Evolutionary conservation across 2,888 invertebrate species (phyloP), one percentile per base, ranked within the genome.

Genomic region (Gordius sp.): DNA sequence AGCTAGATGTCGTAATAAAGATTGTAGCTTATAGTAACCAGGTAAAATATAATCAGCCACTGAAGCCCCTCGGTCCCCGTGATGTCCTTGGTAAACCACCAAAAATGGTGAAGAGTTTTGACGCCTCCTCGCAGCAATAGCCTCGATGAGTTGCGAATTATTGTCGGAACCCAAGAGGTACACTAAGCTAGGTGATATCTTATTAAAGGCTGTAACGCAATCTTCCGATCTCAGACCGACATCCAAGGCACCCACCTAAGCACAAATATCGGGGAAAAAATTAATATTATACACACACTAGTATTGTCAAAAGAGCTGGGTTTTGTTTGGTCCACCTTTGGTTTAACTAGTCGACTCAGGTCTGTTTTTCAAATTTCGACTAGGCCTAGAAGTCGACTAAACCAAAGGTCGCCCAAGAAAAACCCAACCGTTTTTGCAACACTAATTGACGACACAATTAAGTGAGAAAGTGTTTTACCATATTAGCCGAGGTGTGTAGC

Each of bases 101-200:
- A n/a, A n/a, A n/a, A 25, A 16, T 25, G 57, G 23, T 2, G 2
- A 2, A 25, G 18, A 8, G 20, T 28, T 26, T 24, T 2, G 8
- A 13, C n/a, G n/a, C 20, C 20, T 47, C 4, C 20, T 18, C 20
- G 8, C 4, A 4, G 4, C n/a, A 4, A 47, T 8, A 47, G 16
- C 20, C 4, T 20, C 4, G 4, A 47, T 18, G 4, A 47, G 20
- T n/a, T 47, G 16, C 79, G 59, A 97, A 76, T 61, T 78, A 63
- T 80, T 80, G 69, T 97, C 97, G n/a, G 93, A 89, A 1, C 91
- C 93, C 60, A 97, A 73, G 60, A 97, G 72, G 71, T 79, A 85
- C 28, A 97, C 73, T 26, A 93, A 78, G 65, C 79, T 77, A 0
- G 85, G 82, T 8, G 63, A 64, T 57, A 62, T n/a, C 20, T 47